These are phyloP conservation scores for Podiceps cristatus DNA, from an alignment of 2,113 vertebrate species.

Conservation along the genomic window DNA sequence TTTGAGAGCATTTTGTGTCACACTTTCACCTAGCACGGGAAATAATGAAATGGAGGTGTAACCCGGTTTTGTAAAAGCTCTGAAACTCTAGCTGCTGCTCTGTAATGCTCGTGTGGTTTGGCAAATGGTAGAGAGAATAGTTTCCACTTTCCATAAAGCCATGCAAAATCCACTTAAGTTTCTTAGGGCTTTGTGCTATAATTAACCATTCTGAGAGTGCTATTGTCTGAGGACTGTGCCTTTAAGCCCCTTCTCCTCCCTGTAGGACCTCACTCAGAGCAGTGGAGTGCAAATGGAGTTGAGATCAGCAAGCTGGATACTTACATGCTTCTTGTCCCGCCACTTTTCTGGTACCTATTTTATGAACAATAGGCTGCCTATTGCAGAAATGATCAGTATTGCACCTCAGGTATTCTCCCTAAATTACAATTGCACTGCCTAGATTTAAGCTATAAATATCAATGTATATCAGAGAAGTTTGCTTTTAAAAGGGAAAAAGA, in stretches of 20 bases:
- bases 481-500: conserved; percentile 12
- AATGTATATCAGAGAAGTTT: not conserved
- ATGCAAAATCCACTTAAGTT: conserved; percentile 70
- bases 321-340: not conserved
- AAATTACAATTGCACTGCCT: conserved; percentile 12
- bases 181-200: conserved; percentile 63
- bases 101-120: conserved; percentile 56
- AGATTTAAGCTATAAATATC: conserved; percentile 37
- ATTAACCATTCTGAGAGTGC: conserved; percentile 57
- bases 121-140: conserved; percentile 61
- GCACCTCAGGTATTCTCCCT: conserved; percentile 18
- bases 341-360: not conserved
- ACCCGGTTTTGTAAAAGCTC: conserved; percentile 36
- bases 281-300: conserved; percentile 12
- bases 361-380: not conserved
- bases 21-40: not conserved
- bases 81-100: conserved; percentile 13
- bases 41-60: conserved; percentile 23
- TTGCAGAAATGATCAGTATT: conserved; percentile 23
- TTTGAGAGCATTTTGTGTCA: not conserved
- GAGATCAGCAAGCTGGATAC: conserved; percentile 21
- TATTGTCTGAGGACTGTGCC: conserved; percentile 55
- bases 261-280: conserved; percentile 46
- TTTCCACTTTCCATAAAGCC: conserved; percentile 66
- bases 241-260: conserved; percentile 53